A percentile compares a stretch with the other conserved stretches of the same genome.
These are phyloP conservation scores for Corythucha ciliata DNA, from an alignment of 2,888 invertebrate species.

Conservation along the genomic window DNA sequence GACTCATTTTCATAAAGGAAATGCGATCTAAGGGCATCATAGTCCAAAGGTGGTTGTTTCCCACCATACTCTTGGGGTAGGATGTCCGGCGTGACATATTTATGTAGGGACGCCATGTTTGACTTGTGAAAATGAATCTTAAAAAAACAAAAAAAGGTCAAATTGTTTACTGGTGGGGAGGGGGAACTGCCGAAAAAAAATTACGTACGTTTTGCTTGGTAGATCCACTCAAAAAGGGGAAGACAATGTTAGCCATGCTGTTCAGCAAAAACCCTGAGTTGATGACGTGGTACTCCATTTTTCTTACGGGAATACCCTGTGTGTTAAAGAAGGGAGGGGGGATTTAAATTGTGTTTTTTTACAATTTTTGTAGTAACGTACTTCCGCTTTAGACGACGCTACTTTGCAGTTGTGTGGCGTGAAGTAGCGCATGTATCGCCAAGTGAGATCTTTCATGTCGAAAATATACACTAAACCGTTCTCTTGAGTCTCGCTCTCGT, in stretches of 20 bases:
- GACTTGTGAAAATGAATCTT: conserved; percentile 60
- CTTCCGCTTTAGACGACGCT: conserved; percentile 31
- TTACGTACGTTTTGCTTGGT: conserved; percentile 33
- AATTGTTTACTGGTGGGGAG: neutral
- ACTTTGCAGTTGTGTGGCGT: conserved; percentile 30
- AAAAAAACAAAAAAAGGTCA: conserved; percentile 7
- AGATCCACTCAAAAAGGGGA: conserved; percentile 33
- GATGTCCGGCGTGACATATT: conserved; percentile 57
- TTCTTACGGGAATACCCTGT: conserved; percentile 30
- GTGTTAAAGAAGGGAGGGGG: conserved; percentile 1
- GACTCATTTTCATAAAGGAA: conserved; percentile 22
- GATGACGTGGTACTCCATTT: conserved; percentile 33
- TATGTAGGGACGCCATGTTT: conserved; percentile 60
- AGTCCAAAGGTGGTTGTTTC: conserved; percentile 42
- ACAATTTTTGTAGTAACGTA: conserved; percentile 18
- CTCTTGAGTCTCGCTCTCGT: conserved; percentile 39
- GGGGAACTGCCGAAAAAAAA: neutral
- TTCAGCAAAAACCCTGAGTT: conserved; percentile 32
- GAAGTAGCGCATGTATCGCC: conserved; percentile 31
- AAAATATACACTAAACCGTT: conserved; percentile 41
- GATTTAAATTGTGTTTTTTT: neutral
- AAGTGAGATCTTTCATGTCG: conserved; percentile 37
- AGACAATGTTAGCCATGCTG: conserved; percentile 31
- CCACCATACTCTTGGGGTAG: conserved; percentile 63
- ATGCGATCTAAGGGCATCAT: conserved; percentile 23